A percentile compares a stretch with the other conserved stretches of the same genome.
Conservation (phyloP, 2,113 vertebrate species). For the Sus scrofa region DNA sequence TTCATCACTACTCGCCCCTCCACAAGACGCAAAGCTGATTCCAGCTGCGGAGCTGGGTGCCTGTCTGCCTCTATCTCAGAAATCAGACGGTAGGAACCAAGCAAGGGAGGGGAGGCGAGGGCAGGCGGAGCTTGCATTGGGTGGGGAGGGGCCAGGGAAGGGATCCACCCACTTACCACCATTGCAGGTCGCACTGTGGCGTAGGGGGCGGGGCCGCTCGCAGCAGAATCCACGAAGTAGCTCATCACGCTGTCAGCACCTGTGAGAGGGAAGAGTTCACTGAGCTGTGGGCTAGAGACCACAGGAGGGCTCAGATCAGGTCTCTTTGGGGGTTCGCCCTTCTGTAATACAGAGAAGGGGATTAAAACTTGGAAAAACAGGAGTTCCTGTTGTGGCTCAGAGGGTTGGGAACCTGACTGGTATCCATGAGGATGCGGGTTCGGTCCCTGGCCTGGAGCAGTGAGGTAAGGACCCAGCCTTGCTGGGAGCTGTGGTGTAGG, state of each 20-base stretch:
- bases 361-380: background rate
- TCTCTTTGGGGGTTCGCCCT: background rate
- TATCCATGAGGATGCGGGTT: too few relatives aligned
- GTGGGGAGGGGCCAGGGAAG: background rate
- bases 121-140: too few relatives aligned
- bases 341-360: background rate
- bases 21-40: background rate
- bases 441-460: too few relatives aligned
- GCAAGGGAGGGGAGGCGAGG: background rate
- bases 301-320: background rate
- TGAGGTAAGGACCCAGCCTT: too few relatives aligned
- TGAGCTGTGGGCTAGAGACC: background rate
- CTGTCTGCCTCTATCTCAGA: background rate
- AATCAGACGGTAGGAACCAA: background rate
- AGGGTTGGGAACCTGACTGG: too few relatives aligned
- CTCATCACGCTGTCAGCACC: conserved; percentile 90
- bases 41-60: too few relatives aligned
- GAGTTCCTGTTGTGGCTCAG: too few relatives aligned
- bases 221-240: conserved; percentile 94
- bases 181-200: conserved; percentile 88
- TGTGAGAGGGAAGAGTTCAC: conserved; percentile 60
- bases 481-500: too few relatives aligned
- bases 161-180: conserved; percentile 90
- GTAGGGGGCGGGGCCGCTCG: conserved; percentile 88
- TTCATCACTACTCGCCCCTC: background rate